phyloP scores from a whole-genome alignment of 1,140 invertebrate genomes.

The Delia radicum region DNA sequence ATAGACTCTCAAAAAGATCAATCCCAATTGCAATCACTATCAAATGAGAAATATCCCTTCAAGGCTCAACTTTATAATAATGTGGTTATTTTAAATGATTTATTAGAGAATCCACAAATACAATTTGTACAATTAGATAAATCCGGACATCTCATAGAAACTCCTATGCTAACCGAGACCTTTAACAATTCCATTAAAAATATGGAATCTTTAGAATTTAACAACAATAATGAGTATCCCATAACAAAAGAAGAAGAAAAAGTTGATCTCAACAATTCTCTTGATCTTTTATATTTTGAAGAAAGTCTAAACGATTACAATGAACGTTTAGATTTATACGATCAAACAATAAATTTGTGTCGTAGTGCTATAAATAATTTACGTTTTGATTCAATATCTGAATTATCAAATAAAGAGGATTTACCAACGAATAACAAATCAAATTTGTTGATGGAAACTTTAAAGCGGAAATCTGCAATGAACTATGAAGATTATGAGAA shows the following conservation, averaged over 20 bases:
- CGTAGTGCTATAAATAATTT: constrained; percentile 27
- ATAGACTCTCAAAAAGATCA: background rate
- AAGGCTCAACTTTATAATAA: background rate
- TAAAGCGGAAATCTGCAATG: background rate
- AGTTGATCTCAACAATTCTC: background rate
- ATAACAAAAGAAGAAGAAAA: background rate
- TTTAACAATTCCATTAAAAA: background rate
- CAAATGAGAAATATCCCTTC: background rate
- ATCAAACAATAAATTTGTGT: constrained; percentile 26
- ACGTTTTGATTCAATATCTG: constrained; percentile 19
- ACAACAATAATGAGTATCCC: background rate
- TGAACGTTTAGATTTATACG: background rate
- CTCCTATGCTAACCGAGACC: background rate
- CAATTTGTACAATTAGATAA: constrained; percentile 37
- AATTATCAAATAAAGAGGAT: constrained; percentile 14
- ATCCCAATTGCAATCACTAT: no score
- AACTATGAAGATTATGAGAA: background rate
- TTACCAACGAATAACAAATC: background rate
- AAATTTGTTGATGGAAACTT: background rate
- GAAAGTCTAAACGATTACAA: background rate
- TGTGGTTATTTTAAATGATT: constrained; percentile 42
- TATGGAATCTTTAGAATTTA: background rate
- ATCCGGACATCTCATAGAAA: background rate
- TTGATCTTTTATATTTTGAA: constrained; percentile 21
- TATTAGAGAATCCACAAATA: constrained; percentile 41